Evolutionary conservation across 2,113 vertebrate genomes (phyloP), one percentile per base, ranked within the genome.

Genomic region (Brachyhypopomus gauderio): DNA sequence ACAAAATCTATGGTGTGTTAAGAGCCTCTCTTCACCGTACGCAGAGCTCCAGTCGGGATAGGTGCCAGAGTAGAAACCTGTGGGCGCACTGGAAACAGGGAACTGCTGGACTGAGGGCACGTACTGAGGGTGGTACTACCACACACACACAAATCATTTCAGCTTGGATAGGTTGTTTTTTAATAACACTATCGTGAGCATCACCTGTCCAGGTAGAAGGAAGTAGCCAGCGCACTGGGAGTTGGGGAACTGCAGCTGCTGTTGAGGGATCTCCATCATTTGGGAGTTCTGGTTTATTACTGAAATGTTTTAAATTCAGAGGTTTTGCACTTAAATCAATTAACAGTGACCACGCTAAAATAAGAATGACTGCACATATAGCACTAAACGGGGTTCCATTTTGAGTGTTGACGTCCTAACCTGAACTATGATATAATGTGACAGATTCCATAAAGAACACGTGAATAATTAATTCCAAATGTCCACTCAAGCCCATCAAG

Each of bases 211-310:
- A 74, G 91, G 72, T 0, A 94, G 92, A 88, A 98, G 95, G 89
- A 96, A 98, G 92, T 96, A 98, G 87, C 87, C 19, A 34, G 93
- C 92, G 89, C 95, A 93, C 91, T 98, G 96, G 89, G 97, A 96
- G 86, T 94, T 89, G 87, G 95, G 84, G 75, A 97, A 98, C 84
- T 94, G 93, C 84, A 98, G 93, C 84, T 88, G 91, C 92, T 97
- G 97, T 89, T 96, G 96, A 83, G 96, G 95, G 88, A 98, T 98
- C 97, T 98, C 97, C 95, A 99, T 98, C 94, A 96, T 96, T 94
- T 96, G 97, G 88, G 97, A 97, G 91, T 92, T 92, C 25, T 91
- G 94, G 93, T 98, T n/a, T n/a, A n/a, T n/a, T n/a, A n/a, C n/a
- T n/a, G n/a, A n/a, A n/a, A n/a, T n/a, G n/a, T n/a, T n/a, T n/a